These are phyloP conservation scores for Dendroctonus ponderosae DNA, from an alignment of 1,140 invertebrate species.

Conservation along the genomic window DNA sequence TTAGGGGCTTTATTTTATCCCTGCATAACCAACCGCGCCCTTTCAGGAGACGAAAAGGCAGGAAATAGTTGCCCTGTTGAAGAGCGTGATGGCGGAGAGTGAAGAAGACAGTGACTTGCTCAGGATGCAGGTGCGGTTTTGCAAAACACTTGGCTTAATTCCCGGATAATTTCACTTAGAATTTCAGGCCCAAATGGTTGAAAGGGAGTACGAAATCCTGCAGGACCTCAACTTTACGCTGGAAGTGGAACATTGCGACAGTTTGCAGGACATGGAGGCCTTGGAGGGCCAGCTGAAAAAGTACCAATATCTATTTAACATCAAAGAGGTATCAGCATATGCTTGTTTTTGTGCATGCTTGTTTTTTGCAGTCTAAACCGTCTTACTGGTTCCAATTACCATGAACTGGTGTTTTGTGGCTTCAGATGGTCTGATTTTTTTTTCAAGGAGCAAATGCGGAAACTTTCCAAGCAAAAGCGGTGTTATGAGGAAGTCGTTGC, in stretches of 20 bases:
- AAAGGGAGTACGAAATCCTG: slow-evolving; percentile 36
- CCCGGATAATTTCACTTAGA: background rate
- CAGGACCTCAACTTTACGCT: slow-evolving; percentile 43
- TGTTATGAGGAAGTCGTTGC: slow-evolving; percentile 40
- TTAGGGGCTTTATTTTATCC: no score
- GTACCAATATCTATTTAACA: slow-evolving; percentile 42
- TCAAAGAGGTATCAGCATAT: slow-evolving; percentile 37
- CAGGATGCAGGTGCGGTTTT: slow-evolving; percentile 13
- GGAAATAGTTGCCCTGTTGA: slow-evolving; percentile 14
- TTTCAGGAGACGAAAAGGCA: slow-evolving; percentile 21
- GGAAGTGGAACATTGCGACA: slow-evolving; percentile 46
- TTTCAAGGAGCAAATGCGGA: slow-evolving; percentile 36
- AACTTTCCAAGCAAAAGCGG: slow-evolving; percentile 39
- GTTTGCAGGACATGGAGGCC: slow-evolving; percentile 42
- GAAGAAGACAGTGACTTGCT: slow-evolving; percentile 29
- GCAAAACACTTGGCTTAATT: no score
- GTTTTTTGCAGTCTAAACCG: background rate
- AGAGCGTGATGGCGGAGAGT: slow-evolving; percentile 17
- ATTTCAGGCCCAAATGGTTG: slow-evolving; percentile 22
- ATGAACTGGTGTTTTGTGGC: background rate
- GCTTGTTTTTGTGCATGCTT: slow-evolving; percentile 18
- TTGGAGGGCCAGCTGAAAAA: slow-evolving; percentile 45
- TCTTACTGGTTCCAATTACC: no score
- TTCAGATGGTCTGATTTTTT: background rate
- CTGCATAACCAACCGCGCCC: no score